A percentile compares a stretch with the other conserved stretches of the same genome.
Conservation (phyloP, 2,113 vertebrate genomes). For the Petrocephalus zakoni region DNA sequence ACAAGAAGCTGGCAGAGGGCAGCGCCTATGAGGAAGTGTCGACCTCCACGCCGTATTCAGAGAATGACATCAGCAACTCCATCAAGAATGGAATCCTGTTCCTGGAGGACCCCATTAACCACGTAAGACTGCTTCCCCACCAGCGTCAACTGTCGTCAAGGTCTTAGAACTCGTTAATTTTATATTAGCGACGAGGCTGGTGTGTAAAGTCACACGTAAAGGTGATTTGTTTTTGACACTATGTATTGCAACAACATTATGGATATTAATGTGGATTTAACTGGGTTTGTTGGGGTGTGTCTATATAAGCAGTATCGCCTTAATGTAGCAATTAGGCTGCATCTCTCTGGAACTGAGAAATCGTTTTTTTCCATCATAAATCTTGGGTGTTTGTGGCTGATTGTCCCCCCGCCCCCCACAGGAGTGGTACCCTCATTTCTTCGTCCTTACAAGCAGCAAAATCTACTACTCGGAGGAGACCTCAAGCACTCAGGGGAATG, state of each 20-base stretch:
- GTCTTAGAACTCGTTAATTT: background rate
- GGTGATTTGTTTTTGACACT: background rate
- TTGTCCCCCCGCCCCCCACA: background rate
- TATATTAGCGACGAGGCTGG: background rate
- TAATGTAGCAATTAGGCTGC: background rate
- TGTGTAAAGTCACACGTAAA: background rate
- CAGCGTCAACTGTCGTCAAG: background rate
- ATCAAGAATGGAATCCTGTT: constrained; percentile 97
- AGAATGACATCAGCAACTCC: constrained; percentile 98
- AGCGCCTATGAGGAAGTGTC: constrained; percentile 94
- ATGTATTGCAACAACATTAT: background rate
- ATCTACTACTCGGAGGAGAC: constrained; percentile 98
- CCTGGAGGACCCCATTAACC: constrained; percentile 94
- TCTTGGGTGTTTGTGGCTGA: background rate
- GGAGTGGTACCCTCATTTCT: constrained; percentile 81
- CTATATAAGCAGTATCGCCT: background rate
- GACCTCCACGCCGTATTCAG: constrained; percentile 81
- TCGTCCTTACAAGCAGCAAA: constrained; percentile 93
- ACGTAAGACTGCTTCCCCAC: constrained; percentile 55
- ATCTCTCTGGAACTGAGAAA: background rate
- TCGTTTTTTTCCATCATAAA: background rate
- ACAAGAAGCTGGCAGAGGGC: constrained; percentile 97
- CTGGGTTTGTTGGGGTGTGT: background rate
- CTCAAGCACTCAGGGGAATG: constrained; percentile 80
- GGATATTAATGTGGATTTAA: background rate